phyloP scores from a whole-genome alignment of 2,888 invertebrate genomes.

The Tenthredo scrophulariae region DNA sequence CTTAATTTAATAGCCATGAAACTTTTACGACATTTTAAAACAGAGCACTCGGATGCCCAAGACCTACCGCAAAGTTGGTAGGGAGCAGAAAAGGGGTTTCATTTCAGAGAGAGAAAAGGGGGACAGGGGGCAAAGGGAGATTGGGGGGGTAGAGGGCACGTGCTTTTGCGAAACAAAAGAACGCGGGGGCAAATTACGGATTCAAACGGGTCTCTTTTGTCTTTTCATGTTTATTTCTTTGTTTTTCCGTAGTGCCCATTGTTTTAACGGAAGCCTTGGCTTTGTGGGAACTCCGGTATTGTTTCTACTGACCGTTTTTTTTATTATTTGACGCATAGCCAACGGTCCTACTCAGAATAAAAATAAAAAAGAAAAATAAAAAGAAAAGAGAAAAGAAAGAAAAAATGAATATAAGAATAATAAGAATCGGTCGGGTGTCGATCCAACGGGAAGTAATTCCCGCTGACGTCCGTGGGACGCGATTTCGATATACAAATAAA shows the following conservation, averaged over 20 bases:
- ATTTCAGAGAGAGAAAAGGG: constrained; percentile 49
- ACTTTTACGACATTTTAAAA: constrained; percentile 57
- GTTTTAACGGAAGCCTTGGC: constrained; percentile 66
- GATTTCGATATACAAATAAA: constrained; percentile 15
- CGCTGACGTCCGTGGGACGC: constrained; percentile 47
- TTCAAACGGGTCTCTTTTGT: constrained; percentile 77
- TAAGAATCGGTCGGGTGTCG: constrained; percentile 39
- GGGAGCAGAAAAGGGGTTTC: constrained; percentile 51
- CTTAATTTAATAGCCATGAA: constrained; percentile 61
- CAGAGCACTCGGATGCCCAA: constrained; percentile 54
- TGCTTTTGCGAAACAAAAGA: constrained; percentile 72
- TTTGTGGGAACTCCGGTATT: constrained; percentile 51
- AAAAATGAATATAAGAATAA: neutral
- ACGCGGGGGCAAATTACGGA: constrained; percentile 75
- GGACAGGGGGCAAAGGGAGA: constrained; percentile 52
- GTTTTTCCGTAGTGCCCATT: constrained; percentile 73
- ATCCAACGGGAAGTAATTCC: constrained; percentile 46
- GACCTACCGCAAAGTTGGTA: constrained; percentile 62
- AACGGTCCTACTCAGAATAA: constrained; percentile 14
- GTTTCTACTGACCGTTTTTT: constrained; percentile 52
- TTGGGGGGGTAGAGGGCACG: constrained; percentile 59
- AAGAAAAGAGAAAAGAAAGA: neutral
- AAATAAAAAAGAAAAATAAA: neutral
- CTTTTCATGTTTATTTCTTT: constrained; percentile 76
- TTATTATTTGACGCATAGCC: constrained; percentile 44